These are phyloP conservation scores for Nycticorax nycticorax DNA, from an alignment of 2,113 vertebrate genomes.

Conservation along the genomic window DNA sequence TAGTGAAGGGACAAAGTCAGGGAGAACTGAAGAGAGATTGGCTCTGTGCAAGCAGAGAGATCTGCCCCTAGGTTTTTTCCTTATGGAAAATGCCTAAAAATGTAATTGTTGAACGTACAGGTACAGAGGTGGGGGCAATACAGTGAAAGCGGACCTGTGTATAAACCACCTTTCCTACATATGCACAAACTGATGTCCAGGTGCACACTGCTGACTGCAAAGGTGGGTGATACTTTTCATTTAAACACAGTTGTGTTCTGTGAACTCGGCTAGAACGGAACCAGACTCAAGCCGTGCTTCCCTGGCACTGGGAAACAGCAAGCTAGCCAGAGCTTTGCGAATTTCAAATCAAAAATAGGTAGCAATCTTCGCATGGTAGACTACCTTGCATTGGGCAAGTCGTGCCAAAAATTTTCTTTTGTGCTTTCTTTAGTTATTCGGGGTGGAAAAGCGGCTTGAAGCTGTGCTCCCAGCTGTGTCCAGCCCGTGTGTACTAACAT, in stretches of 20 bases:
- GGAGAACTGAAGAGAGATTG: neutral
- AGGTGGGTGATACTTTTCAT: neutral
- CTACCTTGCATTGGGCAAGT: neutral
- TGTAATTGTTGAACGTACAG: neutral
- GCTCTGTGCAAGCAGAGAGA: neutral
- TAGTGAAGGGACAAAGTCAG: neutral
- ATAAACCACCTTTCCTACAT: neutral
- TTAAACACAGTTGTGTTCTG: accelerated
- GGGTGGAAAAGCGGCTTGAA: slow-evolving; percentile 25
- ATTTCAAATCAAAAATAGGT: neutral
- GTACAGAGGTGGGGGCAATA: too few species aligned
- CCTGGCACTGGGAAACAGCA: neutral
- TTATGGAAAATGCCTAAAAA: neutral
- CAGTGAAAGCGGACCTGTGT: too few species aligned
- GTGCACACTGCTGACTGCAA: neutral
- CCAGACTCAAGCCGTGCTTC: neutral
- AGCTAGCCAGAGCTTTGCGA: neutral
- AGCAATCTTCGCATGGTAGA: neutral
- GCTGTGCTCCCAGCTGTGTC: slow-evolving; percentile 52
- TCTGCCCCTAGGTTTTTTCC: neutral
- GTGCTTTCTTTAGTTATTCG: neutral
- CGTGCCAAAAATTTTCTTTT: neutral
- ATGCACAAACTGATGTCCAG: neutral
- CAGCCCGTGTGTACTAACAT: slow-evolving; percentile 11
- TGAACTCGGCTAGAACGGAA: neutral